Base-by-base conservation (phyloP, 2,888 invertebrate genomes). In the Choreutis nemorana region DNA sequence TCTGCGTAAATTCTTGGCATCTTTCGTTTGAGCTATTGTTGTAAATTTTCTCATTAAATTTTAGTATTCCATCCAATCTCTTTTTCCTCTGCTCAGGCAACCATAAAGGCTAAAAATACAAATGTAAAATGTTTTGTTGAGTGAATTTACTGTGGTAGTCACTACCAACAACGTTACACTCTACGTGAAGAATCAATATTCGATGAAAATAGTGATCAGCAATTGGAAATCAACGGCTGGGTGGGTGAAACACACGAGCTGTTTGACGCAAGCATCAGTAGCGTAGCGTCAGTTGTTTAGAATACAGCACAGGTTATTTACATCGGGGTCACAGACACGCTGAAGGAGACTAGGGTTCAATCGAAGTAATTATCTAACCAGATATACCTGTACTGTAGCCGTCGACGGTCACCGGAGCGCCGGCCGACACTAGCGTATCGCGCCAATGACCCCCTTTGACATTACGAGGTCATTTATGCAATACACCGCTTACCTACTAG, bases 251-350 rank as follows among this genome's bases (percentile, higher is more conserved):
- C n/a, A n/a, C n/a, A n/a, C n/a, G n/a, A 53, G 49, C 50, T 62
- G 63, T 66, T 71, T 71, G 75, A 73, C 75, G 75, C 70, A 68
- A 68, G 63, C 58, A n/a, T n/a, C n/a, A n/a, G n/a, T n/a, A n/a
- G n/a, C n/a, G n/a, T n/a, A 42, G 50, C 66, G 58, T 63, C 64
- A 58, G 64, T 65, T 75, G 77, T 77, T 75, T 77, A 75, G 71
- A 64, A 62, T 61, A 65, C 58, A 62, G 64, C 64, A 61, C 63
- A 68, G 75, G 77, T 73, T 77, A 75, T 77, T 77, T 71, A 73
- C 78, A 75, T 73, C 68, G 77, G 73, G 77, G 77, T 78, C 75
- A 77, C 71, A 78, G 77, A 77, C 77, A 75, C 71, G 55, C 46
- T 50, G 71, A 72, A 71, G 72, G 68, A 68, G 68, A 68, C 59